Conservation (phyloP, 1,140 invertebrate species). For the Whitmania pigra region DNA sequence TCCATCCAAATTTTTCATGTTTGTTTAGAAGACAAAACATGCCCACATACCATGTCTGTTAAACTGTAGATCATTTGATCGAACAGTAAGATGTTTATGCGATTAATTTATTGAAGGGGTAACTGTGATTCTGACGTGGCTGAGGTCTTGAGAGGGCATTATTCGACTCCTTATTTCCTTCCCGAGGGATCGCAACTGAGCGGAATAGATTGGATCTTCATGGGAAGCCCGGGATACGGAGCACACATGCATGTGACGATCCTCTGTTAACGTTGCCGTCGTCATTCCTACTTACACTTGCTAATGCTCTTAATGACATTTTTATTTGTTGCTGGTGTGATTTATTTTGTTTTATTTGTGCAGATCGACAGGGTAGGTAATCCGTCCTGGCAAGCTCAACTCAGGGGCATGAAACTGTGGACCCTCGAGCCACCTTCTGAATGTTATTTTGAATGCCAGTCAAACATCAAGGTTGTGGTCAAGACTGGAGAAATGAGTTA, state of each 20-base stretch:
- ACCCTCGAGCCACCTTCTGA: constrained; percentile 73
- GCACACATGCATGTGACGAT: constrained; percentile 73
- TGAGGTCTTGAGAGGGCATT: constrained; percentile 61
- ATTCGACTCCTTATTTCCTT: constrained; percentile 73
- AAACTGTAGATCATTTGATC: no score
- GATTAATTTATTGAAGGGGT: constrained; percentile 31
- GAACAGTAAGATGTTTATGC: not conserved
- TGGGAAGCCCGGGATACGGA: constrained; percentile 79
- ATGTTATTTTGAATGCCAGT: constrained; percentile 62
- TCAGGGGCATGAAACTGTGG: constrained; percentile 73
- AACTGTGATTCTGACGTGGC: constrained; percentile 48
- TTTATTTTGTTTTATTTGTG: not conserved
- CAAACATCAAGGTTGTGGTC: constrained; percentile 55
- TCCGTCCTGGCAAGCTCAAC: constrained; percentile 88
- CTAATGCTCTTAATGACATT: not conserved
- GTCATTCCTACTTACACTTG: not conserved
- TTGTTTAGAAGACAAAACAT: no score
- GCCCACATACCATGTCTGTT: no score
- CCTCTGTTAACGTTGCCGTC: not conserved
- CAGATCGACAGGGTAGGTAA: constrained; percentile 80
- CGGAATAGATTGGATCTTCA: constrained; percentile 85
- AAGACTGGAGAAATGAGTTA: constrained; percentile 78
- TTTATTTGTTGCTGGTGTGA: not conserved
- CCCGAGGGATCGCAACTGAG: constrained; percentile 67
- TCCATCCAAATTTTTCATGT: no score